Conservation (phyloP, 2,113 vertebrate species). For the Mustelus asterias region DNA sequence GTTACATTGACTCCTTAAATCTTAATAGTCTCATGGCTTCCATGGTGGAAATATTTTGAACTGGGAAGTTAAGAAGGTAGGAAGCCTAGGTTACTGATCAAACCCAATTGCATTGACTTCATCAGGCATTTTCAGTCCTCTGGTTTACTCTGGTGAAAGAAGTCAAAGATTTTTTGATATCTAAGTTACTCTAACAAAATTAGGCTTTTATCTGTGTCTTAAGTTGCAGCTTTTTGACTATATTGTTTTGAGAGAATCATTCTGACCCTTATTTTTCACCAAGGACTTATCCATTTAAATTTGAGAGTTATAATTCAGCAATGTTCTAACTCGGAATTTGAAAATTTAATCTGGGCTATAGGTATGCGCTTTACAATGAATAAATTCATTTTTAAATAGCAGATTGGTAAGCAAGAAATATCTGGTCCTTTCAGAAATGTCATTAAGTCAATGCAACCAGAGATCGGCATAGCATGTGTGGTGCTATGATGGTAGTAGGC, state of each 20-base stretch:
- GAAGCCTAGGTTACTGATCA: background rate
- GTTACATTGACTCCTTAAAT: background rate
- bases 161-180: background rate
- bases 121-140: background rate
- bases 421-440: background rate
- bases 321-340: background rate
- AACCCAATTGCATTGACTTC: background rate
- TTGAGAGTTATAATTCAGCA: background rate
- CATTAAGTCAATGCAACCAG: background rate
- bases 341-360: background rate
- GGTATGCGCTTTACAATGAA: background rate
- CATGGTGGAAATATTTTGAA: background rate
- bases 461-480: background rate
- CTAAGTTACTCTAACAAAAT: background rate
- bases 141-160: background rate
- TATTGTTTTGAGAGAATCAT: background rate
- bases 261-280: background rate
- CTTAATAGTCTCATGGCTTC: background rate
- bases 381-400: background rate
- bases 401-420: background rate
- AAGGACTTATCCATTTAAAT: constrained; percentile 2
- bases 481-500: background rate
- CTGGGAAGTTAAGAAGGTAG: background rate
- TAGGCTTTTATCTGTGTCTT: background rate
- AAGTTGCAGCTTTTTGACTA: background rate